Percentiles rank a stretch among this genome's conserved stretches.
These are phyloP conservation scores for Plestiodon gilberti DNA, from an alignment of 2,113 vertebrate genomes.

Conservation along the genomic window DNA sequence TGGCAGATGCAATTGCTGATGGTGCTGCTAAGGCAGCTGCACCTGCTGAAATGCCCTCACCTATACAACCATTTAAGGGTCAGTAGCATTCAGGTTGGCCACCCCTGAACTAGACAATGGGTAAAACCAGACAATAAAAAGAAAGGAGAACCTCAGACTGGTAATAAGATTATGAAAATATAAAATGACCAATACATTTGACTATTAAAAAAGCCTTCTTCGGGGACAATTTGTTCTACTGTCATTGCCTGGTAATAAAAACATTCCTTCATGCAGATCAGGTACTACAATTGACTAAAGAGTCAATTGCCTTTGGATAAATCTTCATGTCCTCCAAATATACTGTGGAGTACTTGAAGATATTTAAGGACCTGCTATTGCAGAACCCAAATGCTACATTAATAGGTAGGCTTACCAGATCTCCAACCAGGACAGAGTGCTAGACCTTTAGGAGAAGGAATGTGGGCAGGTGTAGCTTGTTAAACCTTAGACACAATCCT, in stretches of 20 bases:
- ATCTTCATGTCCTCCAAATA: neutral
- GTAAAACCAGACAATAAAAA: neutral
- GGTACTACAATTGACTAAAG: neutral
- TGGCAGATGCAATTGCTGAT: too few relatives aligned
- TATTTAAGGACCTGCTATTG: neutral
- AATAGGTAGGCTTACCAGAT: too few relatives aligned
- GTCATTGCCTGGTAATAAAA: neutral
- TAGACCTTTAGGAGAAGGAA: too few relatives aligned
- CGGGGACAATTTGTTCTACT: neutral
- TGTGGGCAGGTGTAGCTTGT: too few relatives aligned
- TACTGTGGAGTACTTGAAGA: neutral
- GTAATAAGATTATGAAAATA: neutral
- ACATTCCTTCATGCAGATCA: neutral
- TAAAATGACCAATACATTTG: neutral
- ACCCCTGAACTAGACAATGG: too few relatives aligned
- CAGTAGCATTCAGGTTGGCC: too few relatives aligned
- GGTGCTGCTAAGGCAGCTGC: too few relatives aligned
- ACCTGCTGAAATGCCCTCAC: too few relatives aligned
- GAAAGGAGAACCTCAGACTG: neutral
- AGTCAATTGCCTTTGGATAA: neutral
- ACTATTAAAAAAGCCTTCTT: neutral
- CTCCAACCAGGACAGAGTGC: too few relatives aligned
- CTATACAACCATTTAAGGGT: too few relatives aligned
- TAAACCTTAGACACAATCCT: too few relatives aligned
- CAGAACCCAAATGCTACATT: neutral